Percentiles rank a stretch among this genome's conserved stretches.
Evolutionary conservation across 2,797 vertebrate species (phyloP).

Genomic region (Esox masquinongy): DNA sequence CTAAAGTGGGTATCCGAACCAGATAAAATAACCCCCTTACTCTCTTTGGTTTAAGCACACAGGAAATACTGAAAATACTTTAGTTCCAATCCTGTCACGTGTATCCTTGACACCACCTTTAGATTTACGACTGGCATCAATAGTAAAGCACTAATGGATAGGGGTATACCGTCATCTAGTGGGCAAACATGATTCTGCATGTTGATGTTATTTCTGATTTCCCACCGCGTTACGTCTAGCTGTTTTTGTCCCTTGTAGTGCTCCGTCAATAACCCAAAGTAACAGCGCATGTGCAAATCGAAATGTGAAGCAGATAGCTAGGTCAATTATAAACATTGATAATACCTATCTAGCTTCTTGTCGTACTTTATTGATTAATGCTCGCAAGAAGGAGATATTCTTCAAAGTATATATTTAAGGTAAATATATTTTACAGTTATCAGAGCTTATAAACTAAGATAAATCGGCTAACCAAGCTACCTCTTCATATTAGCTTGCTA

Average conservation of each 20-base stretch:
- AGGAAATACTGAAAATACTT: background rate
- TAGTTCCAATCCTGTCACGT: background rate
- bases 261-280: constrained; percentile 29
- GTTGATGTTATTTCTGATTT: background rate
- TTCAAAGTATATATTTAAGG: background rate
- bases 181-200: constrained; percentile 6
- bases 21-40: background rate
- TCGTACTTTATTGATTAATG: background rate
- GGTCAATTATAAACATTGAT: constrained; percentile 19
- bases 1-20: too few species aligned
- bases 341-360: background rate
- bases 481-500: background rate
- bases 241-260: constrained; percentile 16
- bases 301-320: constrained; percentile 20
- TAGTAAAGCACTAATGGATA: background rate
- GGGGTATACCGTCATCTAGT: constrained; percentile 44
- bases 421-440: background rate
- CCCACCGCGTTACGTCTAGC: background rate
- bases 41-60: background rate
- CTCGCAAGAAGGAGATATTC: background rate
- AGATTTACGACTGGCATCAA: background rate
- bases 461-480: background rate
- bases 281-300: constrained; percentile 20
- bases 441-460: background rate
- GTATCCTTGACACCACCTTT: background rate